These are phyloP conservation scores for Albula glossodonta DNA, from an alignment of 2,113 vertebrate species.

Conservation along the genomic window DNA sequence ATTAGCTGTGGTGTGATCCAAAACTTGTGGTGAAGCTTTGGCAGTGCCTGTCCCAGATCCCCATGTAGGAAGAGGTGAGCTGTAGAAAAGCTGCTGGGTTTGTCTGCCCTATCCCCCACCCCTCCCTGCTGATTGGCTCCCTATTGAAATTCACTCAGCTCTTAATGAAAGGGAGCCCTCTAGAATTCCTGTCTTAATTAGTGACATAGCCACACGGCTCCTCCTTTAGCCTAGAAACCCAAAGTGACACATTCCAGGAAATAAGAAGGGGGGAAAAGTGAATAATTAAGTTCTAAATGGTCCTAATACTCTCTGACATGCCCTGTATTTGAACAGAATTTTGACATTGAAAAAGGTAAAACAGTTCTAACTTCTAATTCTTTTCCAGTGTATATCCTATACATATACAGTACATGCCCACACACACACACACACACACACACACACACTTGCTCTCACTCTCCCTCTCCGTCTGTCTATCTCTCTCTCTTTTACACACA, in stretches of 20 bases:
- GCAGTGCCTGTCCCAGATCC: background rate
- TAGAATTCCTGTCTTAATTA: constrained; percentile 65
- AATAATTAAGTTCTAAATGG: background rate
- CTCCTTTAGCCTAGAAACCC: constrained; percentile 43
- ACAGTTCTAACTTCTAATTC: background rate
- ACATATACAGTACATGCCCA: no score
- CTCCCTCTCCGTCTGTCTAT: no score
- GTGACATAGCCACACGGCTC: constrained; percentile 49
- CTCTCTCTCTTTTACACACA: background rate
- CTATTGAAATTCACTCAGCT: constrained; percentile 44
- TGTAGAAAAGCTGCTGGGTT: background rate
- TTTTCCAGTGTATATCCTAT: background rate
- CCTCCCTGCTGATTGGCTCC: constrained; percentile 39
- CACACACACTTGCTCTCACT: no score
- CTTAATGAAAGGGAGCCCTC: constrained; percentile 47
- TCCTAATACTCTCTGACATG: constrained; percentile 39
- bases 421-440: no score
- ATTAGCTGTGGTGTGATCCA: background rate
- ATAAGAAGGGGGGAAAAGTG: constrained; percentile 42
- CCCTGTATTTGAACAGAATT: background rate
- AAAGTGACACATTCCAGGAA: constrained; percentile 66
- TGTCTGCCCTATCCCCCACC: background rate
- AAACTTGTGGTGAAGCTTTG: background rate
- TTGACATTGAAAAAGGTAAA: background rate
- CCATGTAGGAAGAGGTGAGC: no score